Base-by-base conservation (phyloP, 2,888 invertebrate species). In the Ormyrus thymus region DNA sequence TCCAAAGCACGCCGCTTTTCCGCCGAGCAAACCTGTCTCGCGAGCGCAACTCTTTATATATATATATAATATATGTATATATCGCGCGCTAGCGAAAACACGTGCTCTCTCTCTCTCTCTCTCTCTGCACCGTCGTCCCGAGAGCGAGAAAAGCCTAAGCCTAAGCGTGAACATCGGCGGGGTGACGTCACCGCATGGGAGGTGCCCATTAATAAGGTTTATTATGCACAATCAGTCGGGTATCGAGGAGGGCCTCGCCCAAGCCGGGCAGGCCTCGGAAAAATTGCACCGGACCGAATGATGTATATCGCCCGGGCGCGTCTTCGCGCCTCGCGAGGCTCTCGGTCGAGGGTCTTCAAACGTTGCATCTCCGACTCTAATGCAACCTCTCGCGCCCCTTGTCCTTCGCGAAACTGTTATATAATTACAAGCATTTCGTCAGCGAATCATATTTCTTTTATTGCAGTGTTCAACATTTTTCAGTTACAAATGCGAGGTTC, bases 291-390 rank as follows among this genome's bases (percentile, higher is more conserved):
- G 10, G 10, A 78, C 78, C 83, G 83, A 84, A 84, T 62, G 62
- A 84, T 86, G 85, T 84, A 85, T 84, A 84, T 85, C 85, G 86
- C 83, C 10, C 83, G 83, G 81, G 86, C 85, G 85, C 85, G 83
- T 81, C 83, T 83, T 75, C 81, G 83, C 85, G 85, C 86, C 10
- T 62, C 13, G 46, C 11, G 62, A 62, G n/a, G 15, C 2, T 58
- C 7, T 15, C 58, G 15, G 15, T 56, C 56, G 9, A 13, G 11
- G 58, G 10, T 9, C 15, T 61, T 61, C 2, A 0, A 61, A 56
- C 3, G n/a, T 13, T 6, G 13, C n/a, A 56, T 56, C 29, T 29
- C 3, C 4, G 29, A 56, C 10, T 56, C 56, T 5, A n/a, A 6
- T 55, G 55, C n/a, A n/a, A n/a, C 55, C n/a, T n/a, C n/a, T n/a